phyloP scores from a whole-genome alignment of 2,113 vertebrate genomes.

The Oreochromis tanganicae region DNA sequence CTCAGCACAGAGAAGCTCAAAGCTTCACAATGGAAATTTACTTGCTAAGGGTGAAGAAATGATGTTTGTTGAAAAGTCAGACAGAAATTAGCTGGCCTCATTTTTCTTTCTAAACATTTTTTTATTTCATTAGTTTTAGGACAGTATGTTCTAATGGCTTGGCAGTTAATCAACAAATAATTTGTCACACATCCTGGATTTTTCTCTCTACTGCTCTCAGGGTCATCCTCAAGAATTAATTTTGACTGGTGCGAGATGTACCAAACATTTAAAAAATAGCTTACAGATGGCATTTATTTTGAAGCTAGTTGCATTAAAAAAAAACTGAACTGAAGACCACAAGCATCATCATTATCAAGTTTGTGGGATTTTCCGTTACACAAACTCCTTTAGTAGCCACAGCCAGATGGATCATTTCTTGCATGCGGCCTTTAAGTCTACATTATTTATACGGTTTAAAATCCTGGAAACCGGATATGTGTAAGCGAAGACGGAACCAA shows the following conservation, averaged over 20 bases:
- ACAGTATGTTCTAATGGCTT: neutral
- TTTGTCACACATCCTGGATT: neutral
- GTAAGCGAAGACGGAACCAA: neutral
- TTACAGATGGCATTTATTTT: neutral
- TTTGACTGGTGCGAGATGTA: neutral
- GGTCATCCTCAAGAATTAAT: neutral
- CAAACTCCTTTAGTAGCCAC: neutral
- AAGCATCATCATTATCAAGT: neutral
- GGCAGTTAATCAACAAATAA: neutral
- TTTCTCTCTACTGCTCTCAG: neutral
- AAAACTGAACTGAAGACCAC: neutral
- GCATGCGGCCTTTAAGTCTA: neutral
- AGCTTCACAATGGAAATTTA: neutral
- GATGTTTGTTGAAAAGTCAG: neutral
- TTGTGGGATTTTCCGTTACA: neutral
- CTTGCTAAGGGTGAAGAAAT: neutral
- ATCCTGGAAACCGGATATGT: neutral
- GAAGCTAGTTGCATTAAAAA: neutral
- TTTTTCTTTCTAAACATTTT: neutral
- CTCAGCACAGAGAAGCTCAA: neutral
- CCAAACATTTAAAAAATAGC: neutral
- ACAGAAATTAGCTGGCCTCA: neutral
- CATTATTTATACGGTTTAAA: neutral
- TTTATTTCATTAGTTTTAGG: neutral
- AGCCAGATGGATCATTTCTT: neutral